phyloP scores from a whole-genome alignment of 2,888 invertebrate species.

The Eupithecia abbreviata region DNA sequence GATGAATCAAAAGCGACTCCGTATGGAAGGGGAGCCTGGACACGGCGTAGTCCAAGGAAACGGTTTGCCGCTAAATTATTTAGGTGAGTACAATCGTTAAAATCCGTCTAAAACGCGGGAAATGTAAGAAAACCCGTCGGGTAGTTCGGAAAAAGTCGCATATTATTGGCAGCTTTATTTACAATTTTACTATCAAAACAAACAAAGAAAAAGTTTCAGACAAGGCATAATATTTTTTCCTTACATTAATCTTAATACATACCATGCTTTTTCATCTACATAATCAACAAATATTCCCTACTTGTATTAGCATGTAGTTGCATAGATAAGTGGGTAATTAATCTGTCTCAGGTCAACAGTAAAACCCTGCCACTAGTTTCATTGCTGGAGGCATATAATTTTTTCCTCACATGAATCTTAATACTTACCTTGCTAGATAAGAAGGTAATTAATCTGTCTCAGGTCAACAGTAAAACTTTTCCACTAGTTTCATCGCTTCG shows the following conservation, averaged over 20 bases:
- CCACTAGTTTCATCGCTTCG: neutral
- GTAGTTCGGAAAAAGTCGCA: slow-evolving; percentile 14
- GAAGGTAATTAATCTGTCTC: neutral
- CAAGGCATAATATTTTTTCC: neutral
- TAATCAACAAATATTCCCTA: neutral
- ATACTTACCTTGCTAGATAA: no score
- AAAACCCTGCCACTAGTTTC: neutral
- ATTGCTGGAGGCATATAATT: no score
- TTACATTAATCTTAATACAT: neutral
- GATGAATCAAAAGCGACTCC: slow-evolving; percentile 82
- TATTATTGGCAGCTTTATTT: slow-evolving; percentile 23
- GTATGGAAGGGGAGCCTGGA: slow-evolving; percentile 82
- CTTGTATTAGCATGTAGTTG: neutral
- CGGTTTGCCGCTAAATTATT: slow-evolving; percentile 81
- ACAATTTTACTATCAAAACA: slow-evolving; percentile 36
- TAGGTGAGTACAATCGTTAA: slow-evolving; percentile 61
- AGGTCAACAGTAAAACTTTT: neutral
- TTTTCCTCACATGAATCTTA: neutral
- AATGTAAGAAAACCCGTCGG: slow-evolving; percentile 33
- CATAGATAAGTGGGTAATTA: neutral
- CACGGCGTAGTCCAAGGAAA: slow-evolving; percentile 82
- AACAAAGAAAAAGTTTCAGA: slow-evolving; percentile 9
- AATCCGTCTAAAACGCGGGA: slow-evolving; percentile 44
- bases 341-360: neutral
- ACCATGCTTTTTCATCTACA: neutral